Evolutionary conservation across 2,113 vertebrate species (phyloP).

Genomic region (Aldabrachelys gigantea): DNA sequence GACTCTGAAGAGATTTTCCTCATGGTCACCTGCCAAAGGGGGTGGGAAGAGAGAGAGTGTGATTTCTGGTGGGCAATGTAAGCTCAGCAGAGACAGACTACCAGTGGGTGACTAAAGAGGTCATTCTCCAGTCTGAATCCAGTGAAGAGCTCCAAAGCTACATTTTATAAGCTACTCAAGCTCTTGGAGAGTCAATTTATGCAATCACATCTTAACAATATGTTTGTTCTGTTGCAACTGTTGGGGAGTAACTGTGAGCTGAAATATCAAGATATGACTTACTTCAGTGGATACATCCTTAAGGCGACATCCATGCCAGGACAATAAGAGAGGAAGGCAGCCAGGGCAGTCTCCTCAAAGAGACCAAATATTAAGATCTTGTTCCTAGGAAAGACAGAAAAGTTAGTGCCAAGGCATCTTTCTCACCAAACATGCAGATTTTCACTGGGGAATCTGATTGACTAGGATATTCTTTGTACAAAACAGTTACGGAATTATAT

Average conservation of each 20-base stretch:
- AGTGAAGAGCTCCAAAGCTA: neutral
- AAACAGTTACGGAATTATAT: neutral
- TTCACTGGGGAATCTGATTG: neutral
- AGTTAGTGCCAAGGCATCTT: neutral
- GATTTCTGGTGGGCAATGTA: neutral
- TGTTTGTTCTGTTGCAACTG: neutral
- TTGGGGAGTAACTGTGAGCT: neutral
- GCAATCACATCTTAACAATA: neutral
- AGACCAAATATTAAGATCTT: conserved; percentile 88
- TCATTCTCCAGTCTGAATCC: neutral
- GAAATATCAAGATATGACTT: conserved; percentile 44
- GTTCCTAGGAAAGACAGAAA: conserved; percentile 73
- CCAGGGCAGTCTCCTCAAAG: conserved; percentile 87
- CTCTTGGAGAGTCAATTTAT: neutral
- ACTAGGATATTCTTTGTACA: neutral
- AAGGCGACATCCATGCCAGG: conserved; percentile 88
- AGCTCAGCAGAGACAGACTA: neutral
- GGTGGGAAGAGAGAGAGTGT: too few relatives aligned
- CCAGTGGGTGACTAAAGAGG: neutral
- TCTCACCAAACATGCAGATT: neutral
- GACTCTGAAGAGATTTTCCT: neutral
- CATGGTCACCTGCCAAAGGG: too few relatives aligned
- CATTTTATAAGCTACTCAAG: neutral
- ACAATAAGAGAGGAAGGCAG: conserved; percentile 87
- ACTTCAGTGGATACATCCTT: conserved; percentile 88